Base-by-base conservation (phyloP, 2,888 invertebrate species). In the Tridacna crocea region DNA sequence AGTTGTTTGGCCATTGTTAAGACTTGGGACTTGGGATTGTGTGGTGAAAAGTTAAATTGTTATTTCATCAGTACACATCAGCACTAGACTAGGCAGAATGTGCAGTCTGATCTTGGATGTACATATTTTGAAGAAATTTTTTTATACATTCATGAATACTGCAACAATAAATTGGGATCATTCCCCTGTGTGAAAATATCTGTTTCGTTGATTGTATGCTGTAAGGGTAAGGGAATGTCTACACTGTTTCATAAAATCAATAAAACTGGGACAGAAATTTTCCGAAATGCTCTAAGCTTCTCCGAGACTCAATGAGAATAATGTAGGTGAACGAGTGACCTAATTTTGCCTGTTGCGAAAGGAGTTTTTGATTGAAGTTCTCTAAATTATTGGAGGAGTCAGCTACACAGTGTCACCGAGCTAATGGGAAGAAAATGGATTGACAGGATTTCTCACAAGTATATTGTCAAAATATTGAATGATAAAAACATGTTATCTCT, bases 241-340 rank as follows among this genome's bases (percentile, higher is more conserved):
- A 55, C 55, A 55, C 55, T 55, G 15, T 55, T 55, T 55, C 55
- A 15, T n/a, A 19, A 66, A 27, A 66, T 66, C 66, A 66, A 66
- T 66, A 66, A 66, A 66, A 66, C 66, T 66, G 66, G 66, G 66
- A 66, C 66, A 27, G 66, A 66, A 26, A 36, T 36, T 26, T 65
- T 65, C 26, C 26, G 26, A 66, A 19, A n/a, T 19, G 46, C 46
- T 19, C 66, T 19, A 36, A 66, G 13, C 66, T 8, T 19, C 66
- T n/a, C 46, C 46, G 17, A 19, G 17, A 19, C 55, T 55, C 55
- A 15, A 66, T 66, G 66, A 66, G 27, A 66, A 46, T 46, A 55
- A 66, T 66, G 66, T 66, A 66, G 66, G 66, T 66, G 66, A 66
- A 46, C 46, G 10, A n/a, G 46, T 66, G 66, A 66, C 66, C 66